Conservation (phyloP, 1,140 invertebrate genomes). For the Ganaspis sp. region DNA sequence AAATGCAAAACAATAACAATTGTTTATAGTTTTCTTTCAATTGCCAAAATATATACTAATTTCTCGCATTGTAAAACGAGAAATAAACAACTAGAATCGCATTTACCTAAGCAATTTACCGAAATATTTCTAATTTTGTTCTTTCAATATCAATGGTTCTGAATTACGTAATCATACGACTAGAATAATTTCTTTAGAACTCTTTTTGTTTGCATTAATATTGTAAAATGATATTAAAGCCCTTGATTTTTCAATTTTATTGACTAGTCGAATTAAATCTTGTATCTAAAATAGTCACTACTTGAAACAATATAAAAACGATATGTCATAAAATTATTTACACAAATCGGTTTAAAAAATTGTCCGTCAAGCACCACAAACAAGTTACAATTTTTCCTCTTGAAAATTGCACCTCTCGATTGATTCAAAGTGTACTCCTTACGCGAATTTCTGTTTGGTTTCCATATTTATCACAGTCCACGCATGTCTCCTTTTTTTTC, state of each 20-base stretch:
- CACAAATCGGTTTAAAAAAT: constrained; percentile 46
- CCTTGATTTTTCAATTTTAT: constrained; percentile 10
- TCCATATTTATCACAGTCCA: constrained; percentile 74
- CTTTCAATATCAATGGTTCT: neutral
- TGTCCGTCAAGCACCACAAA: constrained; percentile 55
- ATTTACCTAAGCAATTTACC: neutral
- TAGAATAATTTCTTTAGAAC: neutral
- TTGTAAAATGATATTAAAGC: constrained; percentile 26
- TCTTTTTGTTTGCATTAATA: neutral
- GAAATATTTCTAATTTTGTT: constrained; percentile 28
- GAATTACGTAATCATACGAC: neutral
- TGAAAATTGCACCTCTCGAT: constrained; percentile 40
- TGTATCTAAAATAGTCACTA: constrained; percentile 26
- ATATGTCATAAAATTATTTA: constrained; percentile 34
- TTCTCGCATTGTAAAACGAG: neutral
- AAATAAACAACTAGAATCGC: neutral
- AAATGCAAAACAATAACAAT: constrained; percentile 52
- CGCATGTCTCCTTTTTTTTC: constrained; percentile 73
- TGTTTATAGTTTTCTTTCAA: constrained; percentile 40
- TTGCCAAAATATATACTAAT: constrained; percentile 49
- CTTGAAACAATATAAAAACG: constrained; percentile 21
- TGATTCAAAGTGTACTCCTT: constrained; percentile 43
- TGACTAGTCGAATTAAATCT: constrained; percentile 29
- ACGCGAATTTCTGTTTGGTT: constrained; percentile 49
- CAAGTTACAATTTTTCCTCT: constrained; percentile 47